Evolutionary conservation across 2,113 vertebrate genomes (phyloP), one percentile per base, ranked within the genome.

Genomic region (Centropristis striata): DNA sequence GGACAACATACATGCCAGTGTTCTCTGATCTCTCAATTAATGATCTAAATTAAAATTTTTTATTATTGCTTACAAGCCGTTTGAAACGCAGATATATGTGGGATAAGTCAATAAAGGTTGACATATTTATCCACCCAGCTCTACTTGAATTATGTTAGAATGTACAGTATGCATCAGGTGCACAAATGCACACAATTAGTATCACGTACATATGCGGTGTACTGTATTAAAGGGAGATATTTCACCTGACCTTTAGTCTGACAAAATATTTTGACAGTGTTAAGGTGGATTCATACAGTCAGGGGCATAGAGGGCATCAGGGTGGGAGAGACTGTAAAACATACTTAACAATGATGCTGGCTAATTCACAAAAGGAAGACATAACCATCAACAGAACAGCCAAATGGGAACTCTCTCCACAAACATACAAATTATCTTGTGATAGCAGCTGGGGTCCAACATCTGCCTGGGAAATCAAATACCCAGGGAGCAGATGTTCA

Each of bases 401-500:
- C 95, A 97, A 96, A 96, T 95, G 96, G 95, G 95, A 96, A 93
- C 91, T 87, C 86, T 94, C 95, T 96, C 94, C 96, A 95, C 95
- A 96, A 97, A 97, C 95, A 97, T 93, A 96, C 96, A 97, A 96
- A 97, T 95, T 94, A 96, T 97, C 94, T 94, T 95, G 92, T 96
- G 95, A 96, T 96, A 97, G 96, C 97, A 98, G 96, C 96, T 97
- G 97, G 96, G 96, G 93, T 96, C 95, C 94, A 97, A 97, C 97
- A 98, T 97, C 97, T 98, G 97, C 96, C 95, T 97, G 92, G 93
- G 91, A 96, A 94, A 96, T 96, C 96, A 95, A 95, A 96, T 92
- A 95, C 95, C 96, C 95, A 90, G 95, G 92, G 95, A 98, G 94
- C 97, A 97, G 97, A 98, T 97, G 97, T 95, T 96, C 93, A 91